Evolutionary conservation across 2,113 vertebrate genomes (phyloP).

Genomic region (Lonchura striata): DNA sequence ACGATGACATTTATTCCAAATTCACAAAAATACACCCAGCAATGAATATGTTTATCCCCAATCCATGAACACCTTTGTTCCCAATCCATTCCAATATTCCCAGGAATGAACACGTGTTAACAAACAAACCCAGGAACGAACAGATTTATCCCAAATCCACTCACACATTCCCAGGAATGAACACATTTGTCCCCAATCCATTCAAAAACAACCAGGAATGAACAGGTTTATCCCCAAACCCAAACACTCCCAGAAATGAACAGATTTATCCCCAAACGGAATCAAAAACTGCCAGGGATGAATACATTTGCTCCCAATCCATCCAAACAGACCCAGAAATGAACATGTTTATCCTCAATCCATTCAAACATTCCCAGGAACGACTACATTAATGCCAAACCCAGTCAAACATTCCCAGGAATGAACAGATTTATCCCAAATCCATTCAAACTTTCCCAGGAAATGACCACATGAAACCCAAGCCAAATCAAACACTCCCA

Average conservation of each 20-base stretch:
- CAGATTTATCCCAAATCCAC: background rate
- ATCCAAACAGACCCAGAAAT: background rate
- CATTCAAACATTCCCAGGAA: background rate
- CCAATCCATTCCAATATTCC: background rate
- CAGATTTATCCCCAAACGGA: too few relatives aligned
- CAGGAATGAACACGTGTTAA: accelerated
- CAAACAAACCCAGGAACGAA: background rate
- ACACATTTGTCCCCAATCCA: accelerated
- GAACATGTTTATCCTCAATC: background rate
- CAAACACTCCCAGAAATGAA: background rate
- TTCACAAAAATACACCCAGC: background rate
- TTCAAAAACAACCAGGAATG: background rate
- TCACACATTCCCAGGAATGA: background rate
- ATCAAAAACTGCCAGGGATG: background rate
- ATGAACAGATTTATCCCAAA: too few relatives aligned
- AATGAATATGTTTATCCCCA: accelerated
- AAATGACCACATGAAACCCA: too few relatives aligned
- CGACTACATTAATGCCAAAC: accelerated
- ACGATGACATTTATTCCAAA: background rate
- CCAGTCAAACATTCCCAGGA: background rate
- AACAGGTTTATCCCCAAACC: background rate
- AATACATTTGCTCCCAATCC: background rate
- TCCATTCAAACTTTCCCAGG: background rate
- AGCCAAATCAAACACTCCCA: background rate
- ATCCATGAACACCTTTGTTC: background rate